phyloP scores from a whole-genome alignment of 2,113 vertebrate species.

The Mesitornis unicolor region DNA sequence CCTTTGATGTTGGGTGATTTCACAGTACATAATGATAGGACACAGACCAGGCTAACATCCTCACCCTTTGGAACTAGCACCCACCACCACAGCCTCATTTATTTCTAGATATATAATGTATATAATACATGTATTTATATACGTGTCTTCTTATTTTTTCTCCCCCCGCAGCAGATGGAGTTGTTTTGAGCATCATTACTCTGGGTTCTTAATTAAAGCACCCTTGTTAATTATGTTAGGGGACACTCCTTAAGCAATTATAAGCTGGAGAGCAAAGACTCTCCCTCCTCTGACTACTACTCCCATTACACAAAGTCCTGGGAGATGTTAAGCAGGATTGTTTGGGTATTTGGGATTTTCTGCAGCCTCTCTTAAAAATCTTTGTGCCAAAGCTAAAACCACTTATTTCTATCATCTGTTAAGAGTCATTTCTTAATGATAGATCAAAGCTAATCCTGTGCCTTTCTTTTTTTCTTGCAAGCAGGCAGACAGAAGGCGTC shows the following conservation, averaged over 20 bases:
- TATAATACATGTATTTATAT: background rate
- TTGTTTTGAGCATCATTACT: constrained; percentile 31
- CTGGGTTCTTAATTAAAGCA: constrained; percentile 49
- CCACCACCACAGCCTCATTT: background rate
- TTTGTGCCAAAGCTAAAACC: fast-evolving
- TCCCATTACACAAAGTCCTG: background rate
- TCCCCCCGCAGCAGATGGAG: background rate
- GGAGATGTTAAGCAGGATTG: background rate
- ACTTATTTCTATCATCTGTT: fast-evolving
- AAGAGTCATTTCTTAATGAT: background rate
- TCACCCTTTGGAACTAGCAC: background rate
- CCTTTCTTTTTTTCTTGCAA: background rate
- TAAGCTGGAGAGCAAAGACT: background rate
- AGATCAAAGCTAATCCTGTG: background rate
- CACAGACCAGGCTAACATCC: constrained; percentile 7
- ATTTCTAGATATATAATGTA: background rate
- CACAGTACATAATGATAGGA: constrained; percentile 35
- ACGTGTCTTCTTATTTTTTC: background rate
- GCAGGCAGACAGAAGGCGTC: fast-evolving
- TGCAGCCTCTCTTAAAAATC: background rate
- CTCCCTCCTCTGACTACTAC: background rate
- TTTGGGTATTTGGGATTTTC: background rate
- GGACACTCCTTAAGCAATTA: constrained; percentile 48
- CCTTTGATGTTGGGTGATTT: constrained; percentile 45
- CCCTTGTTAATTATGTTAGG: constrained; percentile 38